phyloP scores from a whole-genome alignment of 2,888 invertebrate genomes.

The Chironomus riparius region DNA sequence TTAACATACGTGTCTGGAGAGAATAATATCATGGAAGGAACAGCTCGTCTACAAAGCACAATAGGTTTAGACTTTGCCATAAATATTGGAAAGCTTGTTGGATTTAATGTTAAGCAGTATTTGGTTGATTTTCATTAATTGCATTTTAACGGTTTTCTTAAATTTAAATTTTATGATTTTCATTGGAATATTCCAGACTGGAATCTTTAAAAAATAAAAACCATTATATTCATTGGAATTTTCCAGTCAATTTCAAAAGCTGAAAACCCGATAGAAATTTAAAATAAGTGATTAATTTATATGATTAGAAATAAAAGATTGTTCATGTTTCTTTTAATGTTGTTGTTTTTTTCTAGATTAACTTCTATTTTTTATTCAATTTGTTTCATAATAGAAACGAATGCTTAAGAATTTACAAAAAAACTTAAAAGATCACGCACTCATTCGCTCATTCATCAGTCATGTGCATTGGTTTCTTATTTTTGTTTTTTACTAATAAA shows the following conservation, averaged over 20 bases:
- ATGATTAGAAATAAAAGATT: neutral
- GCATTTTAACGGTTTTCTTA: neutral
- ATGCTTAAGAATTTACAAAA: constrained; percentile 8
- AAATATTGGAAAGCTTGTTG: constrained; percentile 65
- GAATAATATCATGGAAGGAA: constrained; percentile 57
- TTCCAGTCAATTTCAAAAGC: no score
- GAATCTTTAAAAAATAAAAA: neutral
- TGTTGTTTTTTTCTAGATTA: neutral
- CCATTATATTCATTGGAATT: no score
- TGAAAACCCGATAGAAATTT: no score
- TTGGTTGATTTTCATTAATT: constrained; percentile 53
- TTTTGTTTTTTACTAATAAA: constrained; percentile 6
- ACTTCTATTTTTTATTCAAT: constrained; percentile 16
- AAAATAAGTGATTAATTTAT: no score
- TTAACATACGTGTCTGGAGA: constrained; percentile 62
- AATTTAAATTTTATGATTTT: neutral
- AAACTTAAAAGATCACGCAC: constrained; percentile 20
- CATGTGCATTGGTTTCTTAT: constrained; percentile 13
- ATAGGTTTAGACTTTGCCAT: constrained; percentile 73
- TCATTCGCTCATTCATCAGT: constrained; percentile 24
- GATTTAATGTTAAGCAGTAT: constrained; percentile 67
- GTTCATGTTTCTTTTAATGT: constrained; percentile 34
- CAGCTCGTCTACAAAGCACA: constrained; percentile 78
- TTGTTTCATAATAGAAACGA: constrained; percentile 17
- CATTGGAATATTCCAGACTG: neutral